Evolutionary conservation across 2,888 invertebrate genomes (phyloP), one percentile per base, ranked within the genome.

Genomic region (Eupithecia insigniata): DNA sequence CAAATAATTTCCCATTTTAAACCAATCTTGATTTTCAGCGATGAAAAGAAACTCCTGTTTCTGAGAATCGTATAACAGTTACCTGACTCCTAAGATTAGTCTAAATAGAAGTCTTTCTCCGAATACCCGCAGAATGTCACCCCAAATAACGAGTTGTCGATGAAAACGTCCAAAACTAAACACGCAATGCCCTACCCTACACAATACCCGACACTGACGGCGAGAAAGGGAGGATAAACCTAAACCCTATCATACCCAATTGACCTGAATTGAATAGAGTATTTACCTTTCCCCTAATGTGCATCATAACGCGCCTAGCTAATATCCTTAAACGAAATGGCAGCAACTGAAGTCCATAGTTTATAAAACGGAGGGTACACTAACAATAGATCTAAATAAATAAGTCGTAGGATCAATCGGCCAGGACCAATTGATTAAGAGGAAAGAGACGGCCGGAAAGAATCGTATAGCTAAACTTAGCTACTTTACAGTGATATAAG

Each of bases 331-430:
- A 64, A 72, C 46, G 30, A 71, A 73, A 74, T 76, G 73, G 74
- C 62, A 74, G 74, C 76, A 74, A 71, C 26, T 5, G 67, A 75
- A 76, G 71, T 76, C 72, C 76, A 79, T 69, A 77, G 74, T 75
- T 74, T 75, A 78, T 46, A 65, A 10, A 75, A 80, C 81, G 81
- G 81, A 82, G 84, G 83, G 81, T 80, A 79, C 64, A 74, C 85
- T 86, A 87, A 85, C 76, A n/a, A 80, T 84, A 87, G 76, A 80
- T 80, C 86, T 88, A 89, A 87, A 89, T 88, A 89, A 89, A 89
- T 88, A 88, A 82, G 77, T 72, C 76, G 76, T 74, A 80, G 80
- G 79, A 80, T 77, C 81, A 74, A 77, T 76, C 69, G 67, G 76
- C 78, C 83, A 75, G 58, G 28, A 6, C 78, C 67, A 66, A 65